Evolutionary conservation across 2,888 invertebrate genomes (phyloP).

Genomic region (Eumerus sabulonum): DNA sequence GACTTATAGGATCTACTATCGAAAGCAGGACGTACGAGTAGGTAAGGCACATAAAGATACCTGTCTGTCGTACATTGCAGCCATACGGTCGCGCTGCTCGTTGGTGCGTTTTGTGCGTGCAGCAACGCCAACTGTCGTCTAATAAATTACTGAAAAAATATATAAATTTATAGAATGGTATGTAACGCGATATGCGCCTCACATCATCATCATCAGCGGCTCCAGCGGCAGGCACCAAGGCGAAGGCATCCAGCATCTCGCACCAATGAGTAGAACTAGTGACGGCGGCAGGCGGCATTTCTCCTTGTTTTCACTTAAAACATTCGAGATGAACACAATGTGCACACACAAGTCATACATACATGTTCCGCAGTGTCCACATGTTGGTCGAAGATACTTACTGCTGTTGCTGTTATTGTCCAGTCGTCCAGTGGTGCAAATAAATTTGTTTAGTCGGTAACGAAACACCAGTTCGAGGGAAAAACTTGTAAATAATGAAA

Average conservation of each 20-base stretch:
- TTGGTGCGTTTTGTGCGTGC: constrained; percentile 36
- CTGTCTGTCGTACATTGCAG: constrained; percentile 17
- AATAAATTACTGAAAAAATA: constrained; percentile 59
- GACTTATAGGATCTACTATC: constrained; percentile 42
- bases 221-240: neutral
- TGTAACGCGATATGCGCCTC: constrained; percentile 57
- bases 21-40: constrained; percentile 47
- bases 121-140: constrained; percentile 60
- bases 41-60: constrained; percentile 49
- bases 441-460: constrained; percentile 50
- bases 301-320: constrained; percentile 58
- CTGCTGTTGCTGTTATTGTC: neutral
- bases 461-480: constrained; percentile 5
- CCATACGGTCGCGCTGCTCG: neutral
- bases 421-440: constrained; percentile 49
- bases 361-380: constrained; percentile 23
- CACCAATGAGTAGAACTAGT: constrained; percentile 15
- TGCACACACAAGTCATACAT: constrained; percentile 40
- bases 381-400: constrained; percentile 3
- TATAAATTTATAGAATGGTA: constrained; percentile 57
- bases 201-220: constrained; percentile 36
- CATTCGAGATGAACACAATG: constrained; percentile 51
- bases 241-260: neutral
- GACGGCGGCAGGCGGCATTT: constrained; percentile 57
- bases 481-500: constrained; percentile 60